phyloP scores from a whole-genome alignment of 2,888 invertebrate genomes.

The Carabus problematicus region DNA sequence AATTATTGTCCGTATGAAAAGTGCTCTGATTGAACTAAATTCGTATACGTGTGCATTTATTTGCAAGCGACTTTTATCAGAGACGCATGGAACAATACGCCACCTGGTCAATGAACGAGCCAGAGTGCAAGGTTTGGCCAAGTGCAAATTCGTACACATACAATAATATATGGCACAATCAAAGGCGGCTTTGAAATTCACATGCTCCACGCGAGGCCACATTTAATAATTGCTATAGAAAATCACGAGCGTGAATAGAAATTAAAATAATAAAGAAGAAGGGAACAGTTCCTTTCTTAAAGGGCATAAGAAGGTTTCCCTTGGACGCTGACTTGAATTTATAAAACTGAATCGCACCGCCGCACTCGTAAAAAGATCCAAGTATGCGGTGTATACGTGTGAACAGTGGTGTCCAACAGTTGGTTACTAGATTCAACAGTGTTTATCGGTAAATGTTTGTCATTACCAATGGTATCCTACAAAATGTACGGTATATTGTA shows the following conservation, averaged over 20 bases:
- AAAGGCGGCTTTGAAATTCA: slow-evolving; percentile 12
- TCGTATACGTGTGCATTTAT: neutral
- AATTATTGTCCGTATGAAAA: too few species aligned
- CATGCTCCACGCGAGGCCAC: slow-evolving; percentile 31
- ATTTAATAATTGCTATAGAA: slow-evolving; percentile 48
- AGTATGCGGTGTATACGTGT: too few species aligned
- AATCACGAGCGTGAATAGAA: slow-evolving; percentile 47
- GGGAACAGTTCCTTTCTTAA: slow-evolving; percentile 25
- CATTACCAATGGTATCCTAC: too few species aligned
- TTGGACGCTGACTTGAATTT: slow-evolving; percentile 25
- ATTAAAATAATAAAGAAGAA: slow-evolving; percentile 47
- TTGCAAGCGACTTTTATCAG: neutral
- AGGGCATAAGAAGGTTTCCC: neutral
- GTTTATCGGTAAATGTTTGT: too few species aligned
- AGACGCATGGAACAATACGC: slow-evolving; percentile 9
- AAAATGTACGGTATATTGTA: too few species aligned
- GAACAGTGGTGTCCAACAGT: too few species aligned
- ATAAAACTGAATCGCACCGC: neutral
- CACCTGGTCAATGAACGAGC: slow-evolving; percentile 29
- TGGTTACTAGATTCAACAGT: too few species aligned
- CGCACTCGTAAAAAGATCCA: neutral
- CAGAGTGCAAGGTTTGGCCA: slow-evolving; percentile 1
- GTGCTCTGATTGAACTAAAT: neutral
- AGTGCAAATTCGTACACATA: slow-evolving; percentile 26
- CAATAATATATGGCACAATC: slow-evolving; percentile 1